A percentile compares a stretch with the other conserved stretches of the same genome.
Evolutionary conservation across 2,113 vertebrate species (phyloP).

Genomic region (Odontophorus gujanensis): DNA sequence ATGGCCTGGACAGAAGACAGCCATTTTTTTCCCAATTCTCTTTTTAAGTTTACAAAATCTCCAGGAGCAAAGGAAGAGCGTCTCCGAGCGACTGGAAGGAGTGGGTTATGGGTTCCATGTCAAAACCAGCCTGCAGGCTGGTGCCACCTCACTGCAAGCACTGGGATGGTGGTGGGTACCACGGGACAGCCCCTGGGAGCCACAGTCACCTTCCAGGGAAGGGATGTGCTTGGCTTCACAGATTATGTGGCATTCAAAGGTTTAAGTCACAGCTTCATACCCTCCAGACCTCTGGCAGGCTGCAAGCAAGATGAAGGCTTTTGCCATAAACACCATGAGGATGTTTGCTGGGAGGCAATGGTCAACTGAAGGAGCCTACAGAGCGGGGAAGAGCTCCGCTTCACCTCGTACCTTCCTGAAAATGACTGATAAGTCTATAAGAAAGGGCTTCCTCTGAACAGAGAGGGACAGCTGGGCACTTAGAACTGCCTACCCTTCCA

Average conservation of each 20-base stretch:
- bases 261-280: background rate
- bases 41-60: constrained; percentile 70
- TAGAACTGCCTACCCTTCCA: background rate
- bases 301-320: background rate
- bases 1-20: constrained; percentile 85
- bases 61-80: background rate
- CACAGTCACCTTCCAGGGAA: rapidly evolving
- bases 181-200: background rate
- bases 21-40: constrained; percentile 63
- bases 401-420: background rate
- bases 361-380: background rate
- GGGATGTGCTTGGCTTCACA: background rate
- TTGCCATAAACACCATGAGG: background rate
- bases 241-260: rapidly evolving
- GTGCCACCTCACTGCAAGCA: background rate
- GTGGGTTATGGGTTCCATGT: background rate
- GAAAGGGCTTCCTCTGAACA: background rate
- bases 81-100: background rate
- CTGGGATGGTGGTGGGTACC: background rate
- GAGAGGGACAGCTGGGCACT: background rate
- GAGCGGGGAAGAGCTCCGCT: background rate
- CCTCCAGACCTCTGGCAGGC: background rate
- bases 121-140: rapidly evolving
- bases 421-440: background rate
- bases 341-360: background rate